Evolutionary conservation across 1,140 invertebrate genomes (phyloP), one percentile per base, ranked within the genome.

Genomic region (Pseudomyrmex sp.): DNA sequence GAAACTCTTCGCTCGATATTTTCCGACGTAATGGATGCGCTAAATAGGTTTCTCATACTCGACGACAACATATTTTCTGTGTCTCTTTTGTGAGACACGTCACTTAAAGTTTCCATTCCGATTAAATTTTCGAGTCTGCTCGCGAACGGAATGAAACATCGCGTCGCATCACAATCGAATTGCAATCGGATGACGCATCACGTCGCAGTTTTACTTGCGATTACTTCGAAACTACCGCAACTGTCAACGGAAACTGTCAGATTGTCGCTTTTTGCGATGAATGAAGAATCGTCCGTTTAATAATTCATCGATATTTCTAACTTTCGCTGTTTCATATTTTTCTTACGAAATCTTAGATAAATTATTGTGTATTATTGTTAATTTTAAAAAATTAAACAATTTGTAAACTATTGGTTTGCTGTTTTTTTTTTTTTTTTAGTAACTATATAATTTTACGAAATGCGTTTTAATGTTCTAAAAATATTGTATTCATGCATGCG

Each of bases 231-330:
- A 73, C 35, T 44, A 74, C 26, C 73, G 73, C 74, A 83, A 74
- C 83, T 90, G 88, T 90, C 87, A 85, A 83, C 85, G 72, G 61
- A 73, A 70, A 23, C 58, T 90, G 88, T 89, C 86, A 88, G 83
- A 72, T 56, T 54, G 23, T 48, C 61, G 23, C 58, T 56, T 54
- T 35, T 18, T 13, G 7, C 18, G 26, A 72, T 61, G n/a, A 73
- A 82, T 50, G 54, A 35, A 84, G 70, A 18, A 46, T 12, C 8
- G 46, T n/a, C 1, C 20, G 20, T 66, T 66, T 3, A n/a, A 26
- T 9, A 46, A 66, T 35, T 35, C 44, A 12, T 48, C 52, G 23
- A 59, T 56, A 23, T 66, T 66, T 44, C 54, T 13, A 4, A 10
- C 26, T 23, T 50, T 63, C 4, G 10, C 1, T 35, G 7, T 59